phyloP scores from a whole-genome alignment of 2,797 vertebrate species.

The Denticeps clupeoides region DNA sequence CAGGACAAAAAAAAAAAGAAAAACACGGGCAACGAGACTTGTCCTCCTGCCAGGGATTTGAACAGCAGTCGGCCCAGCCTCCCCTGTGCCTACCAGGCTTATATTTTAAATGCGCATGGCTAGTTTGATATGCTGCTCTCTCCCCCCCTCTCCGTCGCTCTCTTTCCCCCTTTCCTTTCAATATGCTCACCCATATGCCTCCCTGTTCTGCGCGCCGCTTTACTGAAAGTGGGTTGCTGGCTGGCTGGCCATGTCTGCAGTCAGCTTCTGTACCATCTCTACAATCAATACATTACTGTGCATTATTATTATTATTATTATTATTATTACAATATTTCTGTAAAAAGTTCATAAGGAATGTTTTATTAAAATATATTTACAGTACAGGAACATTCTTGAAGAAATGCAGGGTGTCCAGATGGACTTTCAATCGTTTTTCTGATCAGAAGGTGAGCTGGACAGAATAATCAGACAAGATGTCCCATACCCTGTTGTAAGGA shows the following conservation, averaged over 20 bases:
- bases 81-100: slow-evolving; percentile 26
- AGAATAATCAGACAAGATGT: too few relatives aligned
- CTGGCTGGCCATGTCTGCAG: too few relatives aligned
- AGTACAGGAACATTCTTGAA: too few relatives aligned
- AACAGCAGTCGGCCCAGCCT: slow-evolving; percentile 35
- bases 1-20: slow-evolving; percentile 23
- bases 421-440: too few relatives aligned
- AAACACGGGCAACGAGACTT: slow-evolving; percentile 23
- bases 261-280: too few relatives aligned
- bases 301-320: not conserved
- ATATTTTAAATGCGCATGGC: slow-evolving; percentile 44
- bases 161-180: slow-evolving; percentile 14
- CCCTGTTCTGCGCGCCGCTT: slow-evolving; percentile 16
- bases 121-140: slow-evolving; percentile 22
- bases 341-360: too few relatives aligned
- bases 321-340: too few relatives aligned
- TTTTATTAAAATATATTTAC: too few relatives aligned
- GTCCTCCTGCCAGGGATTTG: slow-evolving; percentile 49
- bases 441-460: too few relatives aligned
- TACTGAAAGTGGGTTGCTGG: slow-evolving; percentile 12
- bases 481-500: too few relatives aligned
- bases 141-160: slow-evolving; percentile 6
- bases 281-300: not conserved
- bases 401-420: too few relatives aligned
- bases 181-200: slow-evolving; percentile 35